Conservation (phyloP, 2,797 vertebrate species). For the Pogonophryne albipinna region DNA sequence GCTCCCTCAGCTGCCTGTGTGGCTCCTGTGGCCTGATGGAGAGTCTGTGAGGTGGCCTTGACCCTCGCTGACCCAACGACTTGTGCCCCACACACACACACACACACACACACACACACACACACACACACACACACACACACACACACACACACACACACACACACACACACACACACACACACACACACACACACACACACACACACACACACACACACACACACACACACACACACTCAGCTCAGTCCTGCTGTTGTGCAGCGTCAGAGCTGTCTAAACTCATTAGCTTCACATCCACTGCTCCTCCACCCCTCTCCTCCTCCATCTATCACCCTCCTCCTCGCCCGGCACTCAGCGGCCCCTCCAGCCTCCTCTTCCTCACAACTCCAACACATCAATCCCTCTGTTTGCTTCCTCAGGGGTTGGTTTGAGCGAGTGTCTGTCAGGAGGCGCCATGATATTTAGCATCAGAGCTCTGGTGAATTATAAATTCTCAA, state of each 20-base stretch:
- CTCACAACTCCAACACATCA: constrained; percentile 77
- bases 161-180: constrained; percentile 16
- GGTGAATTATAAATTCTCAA: constrained; percentile 72
- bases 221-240: constrained; percentile 13
- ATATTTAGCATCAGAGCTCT: constrained; percentile 56
- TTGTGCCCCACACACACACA: constrained; percentile 30
- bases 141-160: constrained; percentile 28
- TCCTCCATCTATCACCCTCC: constrained; percentile 73
- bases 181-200: constrained; percentile 2
- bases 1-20: constrained; percentile 40
- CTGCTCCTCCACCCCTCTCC: constrained; percentile 62
- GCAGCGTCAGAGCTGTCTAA: constrained; percentile 73
- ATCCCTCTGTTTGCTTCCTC: constrained; percentile 72
- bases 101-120: constrained; percentile 13
- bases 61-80: constrained; percentile 56
- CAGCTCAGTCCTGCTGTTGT: constrained; percentile 57
- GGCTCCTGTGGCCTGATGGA: constrained; percentile 59
- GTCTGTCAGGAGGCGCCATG: constrained; percentile 52
- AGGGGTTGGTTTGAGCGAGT: constrained; percentile 75
- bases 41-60: constrained; percentile 73
- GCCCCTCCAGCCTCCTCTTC: constrained; percentile 59
- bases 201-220: constrained; percentile 28
- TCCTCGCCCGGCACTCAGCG: constrained; percentile 44
- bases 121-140: background rate
- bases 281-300: constrained; percentile 76